phyloP scores from a whole-genome alignment of 30 jellyfish, hydroid and myxozoan species.

The Aurelia sp. region DNA sequence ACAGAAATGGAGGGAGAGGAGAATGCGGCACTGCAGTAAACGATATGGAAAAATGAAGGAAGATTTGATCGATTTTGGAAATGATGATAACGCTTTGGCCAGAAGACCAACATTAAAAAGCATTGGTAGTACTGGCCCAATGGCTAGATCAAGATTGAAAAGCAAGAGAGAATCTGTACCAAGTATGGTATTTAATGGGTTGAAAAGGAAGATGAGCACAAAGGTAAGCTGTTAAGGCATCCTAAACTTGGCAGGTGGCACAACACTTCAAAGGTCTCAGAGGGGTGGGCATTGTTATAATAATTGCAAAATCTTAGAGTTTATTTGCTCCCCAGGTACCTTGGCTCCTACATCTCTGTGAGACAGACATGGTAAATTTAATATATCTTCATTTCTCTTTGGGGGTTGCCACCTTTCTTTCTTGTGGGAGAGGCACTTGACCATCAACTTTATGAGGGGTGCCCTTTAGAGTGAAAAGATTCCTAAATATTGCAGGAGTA shows the following conservation, averaged over 20 bases:
- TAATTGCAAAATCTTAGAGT: too few species aligned
- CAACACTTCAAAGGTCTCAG: too few species aligned
- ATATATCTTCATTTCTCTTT: too few species aligned
- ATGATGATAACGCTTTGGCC: constrained; percentile 9
- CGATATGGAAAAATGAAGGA: constrained; percentile 71
- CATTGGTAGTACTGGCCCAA: constrained; percentile 43
- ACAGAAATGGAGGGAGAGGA: constrained; percentile 78
- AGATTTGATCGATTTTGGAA: constrained; percentile 36
- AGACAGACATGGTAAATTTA: not conserved
- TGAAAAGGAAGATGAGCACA: constrained; percentile 62
- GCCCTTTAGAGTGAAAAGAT: too few species aligned
- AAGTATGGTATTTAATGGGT: constrained; percentile 70
- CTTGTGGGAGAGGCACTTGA: too few species aligned
- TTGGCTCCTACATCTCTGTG: too few species aligned
- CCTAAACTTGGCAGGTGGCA: too few species aligned
- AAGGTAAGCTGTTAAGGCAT: constrained; percentile 31
- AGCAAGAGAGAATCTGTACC: constrained; percentile 78
- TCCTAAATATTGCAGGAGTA: too few species aligned
- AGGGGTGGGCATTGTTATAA: too few species aligned
- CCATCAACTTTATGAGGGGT: too few species aligned
- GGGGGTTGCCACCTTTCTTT: too few species aligned
- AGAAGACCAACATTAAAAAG: constrained; percentile 55
- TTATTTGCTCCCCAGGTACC: too few species aligned
- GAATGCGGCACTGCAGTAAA: constrained; percentile 75
- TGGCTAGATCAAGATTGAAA: constrained; percentile 28